phyloP scores from a whole-genome alignment of 2,888 invertebrate species.

The Drosophila neonasuta region DNA sequence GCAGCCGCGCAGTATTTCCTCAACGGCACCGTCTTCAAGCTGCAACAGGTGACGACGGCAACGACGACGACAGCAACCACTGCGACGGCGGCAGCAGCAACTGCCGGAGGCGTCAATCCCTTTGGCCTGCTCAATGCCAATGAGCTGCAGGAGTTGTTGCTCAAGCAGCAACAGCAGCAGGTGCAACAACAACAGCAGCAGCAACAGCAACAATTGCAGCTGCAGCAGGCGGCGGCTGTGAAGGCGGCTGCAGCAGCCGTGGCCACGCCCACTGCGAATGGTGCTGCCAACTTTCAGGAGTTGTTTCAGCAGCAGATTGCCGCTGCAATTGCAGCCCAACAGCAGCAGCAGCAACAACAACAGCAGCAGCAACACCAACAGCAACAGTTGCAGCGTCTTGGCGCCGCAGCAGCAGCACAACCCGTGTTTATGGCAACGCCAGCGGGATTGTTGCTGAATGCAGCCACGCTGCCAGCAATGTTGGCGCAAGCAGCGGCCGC shows the following conservation, averaged over 20 bases:
- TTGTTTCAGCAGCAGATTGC: slow-evolving; percentile 70
- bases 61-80: slow-evolving; percentile 80
- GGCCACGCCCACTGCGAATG: slow-evolving; percentile 44
- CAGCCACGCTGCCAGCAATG: slow-evolving; percentile 81
- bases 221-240: slow-evolving; percentile 50
- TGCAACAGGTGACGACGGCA: slow-evolving; percentile 80
- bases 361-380: slow-evolving; percentile 73
- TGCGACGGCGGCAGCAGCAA: slow-evolving; percentile 71
- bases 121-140: slow-evolving; percentile 74
- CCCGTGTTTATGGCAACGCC: slow-evolving; percentile 82
- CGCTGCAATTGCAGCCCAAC: slow-evolving; percentile 68
- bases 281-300: slow-evolving; percentile 59
- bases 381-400: slow-evolving; percentile 74
- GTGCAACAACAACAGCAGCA: slow-evolving; percentile 46
- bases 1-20: slow-evolving; percentile 81
- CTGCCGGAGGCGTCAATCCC: slow-evolving; percentile 66
- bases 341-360: slow-evolving; percentile 72
- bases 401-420: slow-evolving; percentile 76
- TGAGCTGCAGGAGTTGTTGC: slow-evolving; percentile 74
- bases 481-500: slow-evolving; percentile 80
- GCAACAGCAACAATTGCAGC: slow-evolving; percentile 56
- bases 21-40: slow-evolving; percentile 82
- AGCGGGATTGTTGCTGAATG: slow-evolving; percentile 79
- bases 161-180: slow-evolving; percentile 70
- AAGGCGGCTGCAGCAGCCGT: slow-evolving; percentile 54